phyloP scores from a whole-genome alignment of 2,888 invertebrate genomes.

The Chaetogeoica ovagalla region DNA sequence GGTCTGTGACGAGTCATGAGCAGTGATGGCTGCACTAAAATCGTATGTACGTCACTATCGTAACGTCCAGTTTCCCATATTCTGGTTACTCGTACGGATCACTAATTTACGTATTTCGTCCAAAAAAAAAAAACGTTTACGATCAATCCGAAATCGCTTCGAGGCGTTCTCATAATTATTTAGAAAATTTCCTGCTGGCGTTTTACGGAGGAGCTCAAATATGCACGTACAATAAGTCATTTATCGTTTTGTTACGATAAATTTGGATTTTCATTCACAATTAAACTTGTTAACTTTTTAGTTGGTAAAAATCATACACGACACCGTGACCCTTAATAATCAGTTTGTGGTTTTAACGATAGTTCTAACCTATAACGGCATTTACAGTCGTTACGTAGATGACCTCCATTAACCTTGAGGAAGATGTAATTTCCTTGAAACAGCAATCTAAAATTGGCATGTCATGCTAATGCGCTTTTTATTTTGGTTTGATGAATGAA shows the following conservation, averaged over 20 bases:
- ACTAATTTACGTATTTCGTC: no score
- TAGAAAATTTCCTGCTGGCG: no score
- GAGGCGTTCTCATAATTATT: no score
- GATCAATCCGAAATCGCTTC: background rate
- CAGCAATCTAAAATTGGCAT: slow-evolving; percentile 30
- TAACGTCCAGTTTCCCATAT: no score
- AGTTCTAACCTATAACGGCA: background rate
- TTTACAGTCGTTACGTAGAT: background rate
- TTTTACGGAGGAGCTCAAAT: no score
- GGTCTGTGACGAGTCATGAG: no score
- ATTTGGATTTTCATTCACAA: background rate
- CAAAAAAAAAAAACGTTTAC: background rate
- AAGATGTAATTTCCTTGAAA: slow-evolving; percentile 11
- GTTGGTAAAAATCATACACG: background rate
- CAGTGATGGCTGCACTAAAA: no score
- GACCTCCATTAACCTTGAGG: slow-evolving; percentile 43
- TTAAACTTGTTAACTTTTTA: background rate
- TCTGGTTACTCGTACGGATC: no score
- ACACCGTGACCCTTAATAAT: background rate
- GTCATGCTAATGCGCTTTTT: slow-evolving; percentile 16
- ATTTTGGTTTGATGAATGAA: slow-evolving; percentile 25
- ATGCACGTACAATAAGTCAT: background rate
- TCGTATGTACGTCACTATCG: no score
- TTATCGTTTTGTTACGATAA: background rate
- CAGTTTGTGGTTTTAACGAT: background rate